Base-by-base conservation (phyloP, 2,888 invertebrate species). In the Pseudococcus viburni region DNA sequence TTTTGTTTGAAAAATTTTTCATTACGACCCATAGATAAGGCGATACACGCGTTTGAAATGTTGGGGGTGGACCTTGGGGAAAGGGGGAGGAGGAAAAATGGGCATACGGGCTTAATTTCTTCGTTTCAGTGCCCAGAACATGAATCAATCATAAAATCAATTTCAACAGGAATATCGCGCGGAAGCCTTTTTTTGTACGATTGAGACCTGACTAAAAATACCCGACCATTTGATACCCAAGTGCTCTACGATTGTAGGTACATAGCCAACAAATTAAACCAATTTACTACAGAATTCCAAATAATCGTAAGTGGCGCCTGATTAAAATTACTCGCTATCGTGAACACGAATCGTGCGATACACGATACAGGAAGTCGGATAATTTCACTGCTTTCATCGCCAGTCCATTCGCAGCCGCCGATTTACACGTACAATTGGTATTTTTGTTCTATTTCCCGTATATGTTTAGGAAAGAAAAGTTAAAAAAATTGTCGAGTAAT, bases 281-380 rank as follows among this genome's bases (percentile, higher is more conserved):
- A 26, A 12, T 68, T 68, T 68, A 26, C 68, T 55, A 55, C n/a
- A 0, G 0, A n/a, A n/a, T 55, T 55, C 55, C n/a, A 55, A 55
- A 55, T 55, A 15, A 15, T 55, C 55, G n/a, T 64, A 64, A 68
- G 68, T 68, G 68, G 68, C 68, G 68, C 68, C 68, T 68, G 68
- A 55, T 55, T 55, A 55, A 55, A 55, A 55, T 26, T 8, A 68
- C 26, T 68, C 19, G 19, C 4, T 22, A 22, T 19, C 9, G n/a
- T 64, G 64, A 19, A 26, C 26, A 5, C 11, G 48, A 51, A 51
- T 51, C 55, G 55, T 42, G 9, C 17, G 55, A 55, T 55, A 55
- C 55, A 55, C 55, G 55, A 55, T 55, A 55, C 68, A 68, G 68
- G 68, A 68, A 68, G 68, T 55, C n/a, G 8, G 26, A 68, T 68